Evolutionary conservation across 1,140 invertebrate genomes (phyloP).

Genomic region (Drosophila sucinea): DNA sequence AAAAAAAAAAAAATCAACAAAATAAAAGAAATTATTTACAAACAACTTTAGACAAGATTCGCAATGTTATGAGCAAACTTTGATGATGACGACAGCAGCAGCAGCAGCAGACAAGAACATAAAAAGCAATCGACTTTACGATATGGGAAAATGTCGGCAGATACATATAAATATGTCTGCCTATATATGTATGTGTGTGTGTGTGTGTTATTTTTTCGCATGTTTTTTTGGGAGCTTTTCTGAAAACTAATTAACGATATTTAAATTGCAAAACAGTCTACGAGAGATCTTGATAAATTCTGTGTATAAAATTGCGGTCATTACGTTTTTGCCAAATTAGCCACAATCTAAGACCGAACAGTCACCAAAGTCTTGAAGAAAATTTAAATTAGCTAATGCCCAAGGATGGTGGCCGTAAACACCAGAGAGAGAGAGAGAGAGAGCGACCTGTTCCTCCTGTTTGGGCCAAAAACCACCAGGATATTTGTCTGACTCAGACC

Average conservation of each 20-base stretch:
- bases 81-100: conserved; percentile 62
- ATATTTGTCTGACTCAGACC: conserved; percentile 57
- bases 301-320: conserved; percentile 45
- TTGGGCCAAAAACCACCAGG: conserved; percentile 39
- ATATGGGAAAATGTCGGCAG: conserved; percentile 3
- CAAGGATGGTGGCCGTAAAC: conserved; percentile 6
- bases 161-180: not conserved
- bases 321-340: conserved; percentile 70
- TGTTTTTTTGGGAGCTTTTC: not conserved
- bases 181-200: conserved; percentile 19
- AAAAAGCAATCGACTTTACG: conserved; percentile 39
- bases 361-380: conserved; percentile 34
- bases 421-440: too few relatives aligned
- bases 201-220: conserved; percentile 1
- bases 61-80: conserved; percentile 79
- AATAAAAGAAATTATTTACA: conserved; percentile 81
- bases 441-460: conserved; percentile 19
- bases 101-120: conserved; percentile 42
- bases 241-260: conserved; percentile 75
- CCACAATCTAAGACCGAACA: conserved; percentile 46
- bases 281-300: conserved; percentile 63
- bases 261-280: conserved; percentile 60
- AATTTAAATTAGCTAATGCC: conserved; percentile 77
- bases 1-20: conserved; percentile 71
- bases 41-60: conserved; percentile 80